These are phyloP conservation scores for Ectemnius cavifrons DNA, from an alignment of 2,888 invertebrate species.

Conservation along the genomic window DNA sequence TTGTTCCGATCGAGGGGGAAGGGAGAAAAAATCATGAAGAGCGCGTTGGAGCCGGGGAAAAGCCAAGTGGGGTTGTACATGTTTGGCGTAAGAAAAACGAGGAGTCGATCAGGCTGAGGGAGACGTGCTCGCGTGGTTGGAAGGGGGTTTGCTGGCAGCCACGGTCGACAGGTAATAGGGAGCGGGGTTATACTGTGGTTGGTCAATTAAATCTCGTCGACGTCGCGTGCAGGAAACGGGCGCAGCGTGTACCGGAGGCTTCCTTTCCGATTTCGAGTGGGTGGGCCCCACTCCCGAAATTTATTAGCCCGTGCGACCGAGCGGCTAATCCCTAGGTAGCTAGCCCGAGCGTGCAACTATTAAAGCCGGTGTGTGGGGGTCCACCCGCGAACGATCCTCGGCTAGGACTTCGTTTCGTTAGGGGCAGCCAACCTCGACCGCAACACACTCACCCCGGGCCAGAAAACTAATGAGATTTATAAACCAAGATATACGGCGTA, in stretches of 20 bases:
- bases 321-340: slow-evolving; percentile 56
- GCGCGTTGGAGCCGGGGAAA: slow-evolving; percentile 37
- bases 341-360: slow-evolving; percentile 57
- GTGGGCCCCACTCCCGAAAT: slow-evolving; percentile 60
- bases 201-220: slow-evolving; percentile 66
- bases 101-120: slow-evolving; percentile 1
- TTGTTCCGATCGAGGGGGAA: not conserved
- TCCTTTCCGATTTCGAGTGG: slow-evolving; percentile 66
- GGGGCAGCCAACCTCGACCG: not conserved
- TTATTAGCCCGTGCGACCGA: slow-evolving; percentile 64
- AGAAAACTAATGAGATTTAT: not conserved
- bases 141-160: not conserved
- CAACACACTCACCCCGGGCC: not conserved
- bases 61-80: slow-evolving; percentile 8
- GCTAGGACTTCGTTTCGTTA: slow-evolving; percentile 2
- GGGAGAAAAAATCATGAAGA: not conserved
- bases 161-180: slow-evolving; percentile 45
- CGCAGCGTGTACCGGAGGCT: slow-evolving; percentile 63
- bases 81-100: slow-evolving; percentile 4
- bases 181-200: slow-evolving; percentile 52
- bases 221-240: slow-evolving; percentile 65
- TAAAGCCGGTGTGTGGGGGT: slow-evolving; percentile 41
- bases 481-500: slow-evolving; percentile 1
- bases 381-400: slow-evolving; percentile 29
- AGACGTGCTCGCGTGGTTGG: slow-evolving; percentile 19